These are phyloP conservation scores for Sesamia inferens DNA, from an alignment of 2,888 invertebrate genomes.

Conservation along the genomic window DNA sequence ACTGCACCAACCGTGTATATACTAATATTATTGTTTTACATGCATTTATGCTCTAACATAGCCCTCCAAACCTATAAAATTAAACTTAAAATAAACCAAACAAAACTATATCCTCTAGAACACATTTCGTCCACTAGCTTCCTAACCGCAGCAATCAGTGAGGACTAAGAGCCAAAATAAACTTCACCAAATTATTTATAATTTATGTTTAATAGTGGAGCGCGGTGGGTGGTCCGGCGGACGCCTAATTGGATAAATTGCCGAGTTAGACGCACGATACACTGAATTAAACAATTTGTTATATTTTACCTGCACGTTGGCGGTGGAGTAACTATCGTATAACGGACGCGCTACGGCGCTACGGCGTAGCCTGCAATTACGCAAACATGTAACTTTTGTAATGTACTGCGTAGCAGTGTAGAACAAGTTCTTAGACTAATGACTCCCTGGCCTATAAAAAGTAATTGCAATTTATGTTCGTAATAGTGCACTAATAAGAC, in stretches of 20 bases:
- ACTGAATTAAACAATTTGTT: conserved; percentile 87
- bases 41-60: not conserved
- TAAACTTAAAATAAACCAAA: conserved; percentile 56
- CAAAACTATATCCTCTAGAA: conserved; percentile 58
- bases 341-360: conserved; percentile 48
- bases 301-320: conserved; percentile 74
- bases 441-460: conserved; percentile 7
- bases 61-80: conserved; percentile 49
- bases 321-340: conserved; percentile 72
- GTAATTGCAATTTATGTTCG: conserved; percentile 5
- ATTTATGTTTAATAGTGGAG: conserved; percentile 87
- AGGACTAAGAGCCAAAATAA: conserved; percentile 75
- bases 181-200: conserved; percentile 88
- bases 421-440: conserved; percentile 18
- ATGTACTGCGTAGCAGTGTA: conserved; percentile 34
- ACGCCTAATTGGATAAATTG: conserved; percentile 88
- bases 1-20: too few relatives aligned
- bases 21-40: conserved; percentile 12
- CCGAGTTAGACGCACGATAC: conserved; percentile 87
- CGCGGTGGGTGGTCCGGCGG: conserved; percentile 85
- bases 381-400: conserved; percentile 45
- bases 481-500: not conserved
- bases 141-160: conserved; percentile 75
- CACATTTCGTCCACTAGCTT: conserved; percentile 61
- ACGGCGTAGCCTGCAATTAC: conserved; percentile 59